These are phyloP conservation scores for Aplochiton taeniatus DNA, from an alignment of 2,797 vertebrate genomes.

Conservation along the genomic window DNA sequence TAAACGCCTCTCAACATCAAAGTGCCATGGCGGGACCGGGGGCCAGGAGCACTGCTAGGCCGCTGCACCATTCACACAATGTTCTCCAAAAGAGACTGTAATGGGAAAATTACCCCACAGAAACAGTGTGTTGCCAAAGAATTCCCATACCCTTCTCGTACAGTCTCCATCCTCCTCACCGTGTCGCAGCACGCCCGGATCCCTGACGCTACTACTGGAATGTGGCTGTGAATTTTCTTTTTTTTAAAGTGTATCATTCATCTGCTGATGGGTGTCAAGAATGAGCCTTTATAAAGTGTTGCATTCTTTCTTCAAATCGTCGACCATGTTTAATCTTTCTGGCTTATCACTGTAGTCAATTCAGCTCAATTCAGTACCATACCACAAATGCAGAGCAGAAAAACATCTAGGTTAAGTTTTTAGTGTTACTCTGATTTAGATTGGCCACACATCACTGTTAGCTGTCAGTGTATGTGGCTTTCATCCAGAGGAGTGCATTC, in stretches of 20 bases:
- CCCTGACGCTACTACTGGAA: conserved; percentile 61
- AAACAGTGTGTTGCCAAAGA: conserved; percentile 69
- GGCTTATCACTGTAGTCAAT: conserved; percentile 53
- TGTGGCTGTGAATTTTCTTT: too few relatives aligned
- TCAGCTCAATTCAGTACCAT: neutral
- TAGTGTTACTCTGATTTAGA: too few relatives aligned
- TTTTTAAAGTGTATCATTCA: conserved; percentile 64
- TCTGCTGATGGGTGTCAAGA: conserved; percentile 42
- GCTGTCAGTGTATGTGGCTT: conserved; percentile 26
- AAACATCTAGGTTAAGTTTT: too few relatives aligned
- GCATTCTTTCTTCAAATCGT: conserved; percentile 33
- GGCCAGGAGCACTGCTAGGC: conserved; percentile 49
- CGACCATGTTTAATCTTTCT: conserved; percentile 47
- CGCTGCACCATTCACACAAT: conserved; percentile 46
- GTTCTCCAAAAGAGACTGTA: conserved; percentile 52
- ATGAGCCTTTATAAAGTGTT: conserved; percentile 38
- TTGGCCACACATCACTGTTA: too few relatives aligned
- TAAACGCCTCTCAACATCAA: conserved; percentile 64
- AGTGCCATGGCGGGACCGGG: conserved; percentile 47
- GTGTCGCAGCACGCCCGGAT: conserved; percentile 72
- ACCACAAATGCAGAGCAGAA: too few relatives aligned
- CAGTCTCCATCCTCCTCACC: conserved; percentile 43
- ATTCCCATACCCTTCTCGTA: conserved; percentile 55
- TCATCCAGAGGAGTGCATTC: too few relatives aligned
- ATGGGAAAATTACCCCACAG: conserved; percentile 55